Conservation (phyloP, 1,140 invertebrate genomes). For the Helicoverpa zea region DNA sequence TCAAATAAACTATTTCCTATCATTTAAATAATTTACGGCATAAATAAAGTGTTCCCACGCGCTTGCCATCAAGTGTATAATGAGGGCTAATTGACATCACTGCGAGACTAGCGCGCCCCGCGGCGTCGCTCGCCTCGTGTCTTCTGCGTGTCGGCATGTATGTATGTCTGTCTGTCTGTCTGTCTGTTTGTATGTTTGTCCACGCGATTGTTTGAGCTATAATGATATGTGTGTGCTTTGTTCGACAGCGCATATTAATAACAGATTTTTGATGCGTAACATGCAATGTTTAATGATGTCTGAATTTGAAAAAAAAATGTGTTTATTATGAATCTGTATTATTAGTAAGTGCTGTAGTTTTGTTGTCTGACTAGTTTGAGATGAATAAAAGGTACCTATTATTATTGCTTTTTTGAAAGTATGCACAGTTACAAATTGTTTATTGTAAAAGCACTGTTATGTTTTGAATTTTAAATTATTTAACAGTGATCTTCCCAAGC, state of each 20-base stretch:
- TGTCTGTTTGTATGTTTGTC: not conserved
- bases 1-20: conserved; percentile 23
- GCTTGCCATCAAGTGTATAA: conserved; percentile 6
- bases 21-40: conserved; percentile 15
- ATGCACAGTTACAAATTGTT: too few species aligned
- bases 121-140: conserved; percentile 7
- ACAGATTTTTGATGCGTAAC: not conserved
- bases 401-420: too few species aligned
- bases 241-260: not conserved
- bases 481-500: too few species aligned
- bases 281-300: too few species aligned
- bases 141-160: conserved; percentile 3
- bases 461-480: too few species aligned
- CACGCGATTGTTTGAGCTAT: not conserved
- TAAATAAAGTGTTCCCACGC: conserved; percentile 25
- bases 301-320: too few species aligned
- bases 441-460: too few species aligned
- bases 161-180: conserved; percentile 6
- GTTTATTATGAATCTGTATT: too few species aligned
- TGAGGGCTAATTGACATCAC: conserved; percentile 26
- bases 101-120: conserved; percentile 2
- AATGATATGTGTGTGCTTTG: not conserved
- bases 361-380: too few species aligned
- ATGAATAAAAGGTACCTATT: too few species aligned
- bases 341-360: too few species aligned